Evolutionary conservation across 2,113 vertebrate genomes (phyloP), one percentile per base, ranked within the genome.

Genomic region (Menidia beryllina): DNA sequence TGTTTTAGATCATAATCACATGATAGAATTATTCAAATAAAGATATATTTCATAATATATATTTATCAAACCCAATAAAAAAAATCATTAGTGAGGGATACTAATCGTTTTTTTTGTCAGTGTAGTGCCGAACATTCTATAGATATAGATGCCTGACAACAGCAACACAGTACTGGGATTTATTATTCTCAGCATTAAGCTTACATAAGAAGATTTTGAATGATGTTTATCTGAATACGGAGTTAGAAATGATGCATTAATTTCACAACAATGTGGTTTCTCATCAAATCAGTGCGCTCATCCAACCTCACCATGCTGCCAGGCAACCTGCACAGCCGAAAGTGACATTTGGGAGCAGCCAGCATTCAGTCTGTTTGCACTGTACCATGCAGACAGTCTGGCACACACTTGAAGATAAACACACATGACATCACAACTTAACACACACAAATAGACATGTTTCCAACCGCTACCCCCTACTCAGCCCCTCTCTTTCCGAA

Each of bases 291-390:
- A 75, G 25, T 15, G 25, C 23, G 80, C 30, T 69, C 48, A 17
- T 68, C 81, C 67, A 79, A 49, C 65, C 79, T 58, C 48, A 7
- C n/a, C 71, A 12, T 25, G 58, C 86, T 73, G 75, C 67, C 61
- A 78, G 79, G 77, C 74, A 85, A 78, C 85, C 63, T 80, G 82
- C 73, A 21, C 53, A n/a, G 69, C 66, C 48, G 43, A 81, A 26
- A 63, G 36, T 80, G 63, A 83, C 75, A 82, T 76, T 76, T 79
- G 63, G 59, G 81, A 84, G 43, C 74, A 83, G 74, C 65, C 73
- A 78, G 67, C 3, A 3, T 54, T 74, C 0, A 7, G 60, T 60
- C 58, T 64, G 58, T 60, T 75, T 70, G 57, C 26, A 11, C 66
- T 61, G 57, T 64, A 70, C 24, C 77, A 68, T 62, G 58, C 77